Percentiles rank a stretch among this genome's conserved stretches.
phyloP scores from a whole-genome alignment of 2,113 vertebrate species.

The Anarrhichthys ocellatus region DNA sequence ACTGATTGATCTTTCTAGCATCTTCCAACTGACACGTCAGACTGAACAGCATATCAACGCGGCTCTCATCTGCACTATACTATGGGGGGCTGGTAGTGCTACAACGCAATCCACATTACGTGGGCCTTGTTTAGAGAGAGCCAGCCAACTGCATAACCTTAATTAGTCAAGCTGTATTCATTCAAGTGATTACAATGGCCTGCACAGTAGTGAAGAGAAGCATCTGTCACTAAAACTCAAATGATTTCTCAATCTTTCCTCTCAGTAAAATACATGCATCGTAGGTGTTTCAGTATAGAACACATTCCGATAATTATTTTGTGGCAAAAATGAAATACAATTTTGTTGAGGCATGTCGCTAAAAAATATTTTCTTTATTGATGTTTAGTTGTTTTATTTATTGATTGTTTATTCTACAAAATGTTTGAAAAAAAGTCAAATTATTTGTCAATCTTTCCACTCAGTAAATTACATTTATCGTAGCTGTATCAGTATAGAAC shows the following conservation, averaged over 20 bases:
- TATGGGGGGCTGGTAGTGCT: constrained; percentile 54
- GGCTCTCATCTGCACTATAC: constrained; percentile 38
- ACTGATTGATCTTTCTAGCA: constrained; percentile 52
- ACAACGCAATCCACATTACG: constrained; percentile 60
- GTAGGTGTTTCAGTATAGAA: not conserved
- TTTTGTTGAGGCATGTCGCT: not conserved
- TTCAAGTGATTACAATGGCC: constrained; percentile 76
- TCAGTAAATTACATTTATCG: no score
- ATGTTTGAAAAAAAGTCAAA: constrained; percentile 48
- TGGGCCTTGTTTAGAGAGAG: constrained; percentile 73
- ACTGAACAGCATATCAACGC: constrained; percentile 41
- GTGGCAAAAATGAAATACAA: constrained; percentile 4
- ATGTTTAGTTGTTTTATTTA: not conserved
- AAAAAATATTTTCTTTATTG: not conserved
- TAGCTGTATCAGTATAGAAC: not conserved
- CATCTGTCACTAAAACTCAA: constrained; percentile 77
- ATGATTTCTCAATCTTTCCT: constrained; percentile 73
- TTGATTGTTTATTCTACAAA: not conserved
- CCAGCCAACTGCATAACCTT: constrained; percentile 79
- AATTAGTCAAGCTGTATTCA: constrained; percentile 81
- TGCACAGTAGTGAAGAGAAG: constrained; percentile 72
- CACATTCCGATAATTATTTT: not conserved
- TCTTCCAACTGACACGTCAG: constrained; percentile 50
- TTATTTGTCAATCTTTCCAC: constrained; percentile 71
- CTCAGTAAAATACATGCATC: constrained; percentile 50